Base-by-base conservation (phyloP, 2,113 vertebrate species). In the Bubalus kerabau region DNA sequence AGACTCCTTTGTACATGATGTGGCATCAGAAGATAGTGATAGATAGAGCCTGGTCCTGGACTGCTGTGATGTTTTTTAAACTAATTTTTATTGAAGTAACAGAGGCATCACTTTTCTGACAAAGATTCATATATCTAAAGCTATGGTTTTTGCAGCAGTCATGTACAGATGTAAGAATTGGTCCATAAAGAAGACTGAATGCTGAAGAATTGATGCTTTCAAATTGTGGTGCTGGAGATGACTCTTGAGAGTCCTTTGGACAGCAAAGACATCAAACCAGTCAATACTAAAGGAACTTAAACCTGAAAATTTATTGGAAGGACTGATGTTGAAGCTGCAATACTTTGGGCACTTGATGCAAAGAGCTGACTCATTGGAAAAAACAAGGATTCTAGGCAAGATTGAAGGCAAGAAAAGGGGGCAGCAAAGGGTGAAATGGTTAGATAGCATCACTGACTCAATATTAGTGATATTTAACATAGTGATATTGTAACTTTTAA, bases 1-100 rank as follows among this genome's bases (percentile, higher is more conserved):
- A 59, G 30, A 30, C 16, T 6, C 11, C 32, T 60, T 76, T 80
- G 23, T 32, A 9, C 0, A 50, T 4, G 19, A 36, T 0, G 7
- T 54, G 46, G 54, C 36, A 30, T 64, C 46, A 88, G 60, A 62
- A 62, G 60, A 62, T 30, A 24, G 10, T 14, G 28, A 54, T 30
- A 87, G 32, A 30, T 13, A 10, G 15, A 74, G 7, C 24, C 30
- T 4, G 4, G 54, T n/a, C 46, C 15, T 43, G n/a, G 7, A 21
- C 4, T 26, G 28, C 23, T 60, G 17, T 8, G 14, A 15, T 43
- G 1, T 59, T 76, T 43, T 43, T 7, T 14, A 26, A 43, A 26
- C 43, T 43, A 43, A 76, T 76, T 76, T 76, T 76, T 76, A 43
- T 76, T 76, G 71, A 43, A 43, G 36, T 76, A 43, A 43, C 23